A percentile compares a stretch with the other conserved stretches of the same genome.
Conservation (phyloP, 2,113 vertebrate species). For the Halcyon senegalensis region DNA sequence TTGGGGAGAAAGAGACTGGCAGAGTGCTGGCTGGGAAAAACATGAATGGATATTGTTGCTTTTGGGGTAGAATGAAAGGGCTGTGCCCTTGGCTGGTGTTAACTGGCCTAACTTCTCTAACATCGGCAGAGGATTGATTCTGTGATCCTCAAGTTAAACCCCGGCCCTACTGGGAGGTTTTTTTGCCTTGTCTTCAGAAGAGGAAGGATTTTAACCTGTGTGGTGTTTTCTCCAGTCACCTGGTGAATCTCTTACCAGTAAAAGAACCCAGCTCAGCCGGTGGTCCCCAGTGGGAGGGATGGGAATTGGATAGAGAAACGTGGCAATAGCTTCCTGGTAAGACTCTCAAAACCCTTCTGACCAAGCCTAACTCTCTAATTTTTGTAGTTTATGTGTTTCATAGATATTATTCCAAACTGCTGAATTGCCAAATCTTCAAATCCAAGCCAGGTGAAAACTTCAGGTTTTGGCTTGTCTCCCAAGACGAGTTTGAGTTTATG, state of each 20-base stretch:
- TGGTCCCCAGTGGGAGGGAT: not conserved
- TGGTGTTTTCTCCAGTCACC: not conserved
- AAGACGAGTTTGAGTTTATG: not conserved
- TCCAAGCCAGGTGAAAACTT: not conserved
- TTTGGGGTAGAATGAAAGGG: conserved; percentile 14
- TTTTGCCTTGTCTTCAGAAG: conserved; percentile 25
- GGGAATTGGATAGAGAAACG: not conserved
- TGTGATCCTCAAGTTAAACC: conserved; percentile 45
- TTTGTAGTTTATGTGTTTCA: not conserved
- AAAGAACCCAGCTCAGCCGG: not conserved
- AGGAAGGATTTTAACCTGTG: not conserved
- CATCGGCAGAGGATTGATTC: conserved; percentile 38
- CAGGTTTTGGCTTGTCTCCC: not conserved
- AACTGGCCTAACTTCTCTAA: conserved; percentile 36
- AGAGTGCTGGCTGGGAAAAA: not conserved
- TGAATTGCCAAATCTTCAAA: not conserved
- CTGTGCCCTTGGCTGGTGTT: conserved; percentile 29
- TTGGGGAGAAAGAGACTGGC: not conserved
- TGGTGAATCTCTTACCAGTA: not conserved
- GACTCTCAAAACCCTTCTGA: not conserved
- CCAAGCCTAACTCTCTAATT: not conserved
- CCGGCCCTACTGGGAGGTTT: not conserved
- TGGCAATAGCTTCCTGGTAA: not conserved
- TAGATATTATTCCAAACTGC: not conserved
- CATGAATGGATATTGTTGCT: conserved; percentile 22